phyloP scores from a whole-genome alignment of 1,140 invertebrate species.

The Trichoplusia ni region DNA sequence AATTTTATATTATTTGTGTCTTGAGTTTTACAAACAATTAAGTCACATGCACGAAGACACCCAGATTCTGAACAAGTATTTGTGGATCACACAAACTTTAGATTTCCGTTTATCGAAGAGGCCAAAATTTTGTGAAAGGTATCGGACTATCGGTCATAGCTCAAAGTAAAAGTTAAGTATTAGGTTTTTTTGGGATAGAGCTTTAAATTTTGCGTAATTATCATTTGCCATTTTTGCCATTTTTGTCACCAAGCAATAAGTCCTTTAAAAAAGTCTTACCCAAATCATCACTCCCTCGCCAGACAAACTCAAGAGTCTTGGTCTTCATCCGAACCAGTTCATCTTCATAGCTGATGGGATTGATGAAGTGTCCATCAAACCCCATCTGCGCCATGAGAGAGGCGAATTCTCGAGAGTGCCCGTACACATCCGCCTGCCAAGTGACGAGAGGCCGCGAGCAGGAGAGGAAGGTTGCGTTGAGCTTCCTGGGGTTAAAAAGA shows the following conservation, averaged over 20 bases:
- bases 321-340: conserved; percentile 84
- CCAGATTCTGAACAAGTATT: too few species aligned
- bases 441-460: conserved; percentile 90
- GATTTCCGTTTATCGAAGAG: too few species aligned
- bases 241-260: neutral
- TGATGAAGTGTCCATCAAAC: conserved; percentile 94
- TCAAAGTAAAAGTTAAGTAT: too few species aligned
- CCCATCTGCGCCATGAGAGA: conserved; percentile 92
- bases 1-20: too few species aligned
- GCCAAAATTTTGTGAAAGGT: too few species aligned
- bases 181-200: too few species aligned
- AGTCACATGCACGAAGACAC: too few species aligned
- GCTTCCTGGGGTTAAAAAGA: conserved; percentile 63
- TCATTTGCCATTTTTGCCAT: too few species aligned
- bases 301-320: conserved; percentile 91
- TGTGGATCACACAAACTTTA: too few species aligned
- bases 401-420: conserved; percentile 93
- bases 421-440: conserved; percentile 97
- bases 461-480: conserved; percentile 91
- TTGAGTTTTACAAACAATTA: too few species aligned
- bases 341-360: conserved; percentile 93
- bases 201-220: too few species aligned
- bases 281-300: conserved; percentile 88
- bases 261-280: conserved; percentile 62
- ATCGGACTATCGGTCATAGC: too few species aligned